Base-by-base conservation (phyloP, 2,113 vertebrate species). In the Albula goreensis region DNA sequence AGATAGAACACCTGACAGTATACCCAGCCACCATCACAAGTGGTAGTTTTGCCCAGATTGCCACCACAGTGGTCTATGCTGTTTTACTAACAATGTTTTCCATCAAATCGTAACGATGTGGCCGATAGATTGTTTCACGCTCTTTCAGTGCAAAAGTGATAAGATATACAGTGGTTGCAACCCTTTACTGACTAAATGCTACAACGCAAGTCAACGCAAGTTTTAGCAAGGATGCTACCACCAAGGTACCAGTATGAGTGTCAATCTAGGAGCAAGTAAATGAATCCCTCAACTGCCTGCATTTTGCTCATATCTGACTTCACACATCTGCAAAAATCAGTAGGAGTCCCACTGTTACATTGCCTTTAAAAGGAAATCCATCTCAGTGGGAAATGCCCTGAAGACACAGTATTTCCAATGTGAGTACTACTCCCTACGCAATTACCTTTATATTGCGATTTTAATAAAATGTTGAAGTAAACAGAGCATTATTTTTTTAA, bases 391-490 rank as follows among this genome's bases (percentile, higher is more conserved):
- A 52, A 87, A 85, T 50, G 86, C 93, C 91, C 93, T 88, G 60
- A 92, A 91, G 91, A 92, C 88, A 85, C 87, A 70, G 80, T 77
- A 90, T 88, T 93, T 91, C 89, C 86, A 70, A 70, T 90, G 91
- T 87, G 88, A 92, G 90, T 92, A 88, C 89, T 90, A 93, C 91
- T 94, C 92, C 93, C 87, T 53, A 51, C 22, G 85, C 52, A 80
- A 87, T 85, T 82, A 88, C 86, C 81, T 86, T 86, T 86, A 85
- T 80, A 70, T 31, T 22, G 74, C 89, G 90, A 90, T 89, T 92
- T 90, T 91, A 93, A 92, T 93, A 91, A 92, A 91, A 93, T 88
- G 82, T 87, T 87, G 80, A 90, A 89, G 87, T 89, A 88, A 86
- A 88, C 87, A 87, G 51, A 1, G 86, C 57, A 56, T 90, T 92